These are phyloP conservation scores for Ciconia boyciana DNA, from an alignment of 2,113 vertebrate species.

Conservation along the genomic window DNA sequence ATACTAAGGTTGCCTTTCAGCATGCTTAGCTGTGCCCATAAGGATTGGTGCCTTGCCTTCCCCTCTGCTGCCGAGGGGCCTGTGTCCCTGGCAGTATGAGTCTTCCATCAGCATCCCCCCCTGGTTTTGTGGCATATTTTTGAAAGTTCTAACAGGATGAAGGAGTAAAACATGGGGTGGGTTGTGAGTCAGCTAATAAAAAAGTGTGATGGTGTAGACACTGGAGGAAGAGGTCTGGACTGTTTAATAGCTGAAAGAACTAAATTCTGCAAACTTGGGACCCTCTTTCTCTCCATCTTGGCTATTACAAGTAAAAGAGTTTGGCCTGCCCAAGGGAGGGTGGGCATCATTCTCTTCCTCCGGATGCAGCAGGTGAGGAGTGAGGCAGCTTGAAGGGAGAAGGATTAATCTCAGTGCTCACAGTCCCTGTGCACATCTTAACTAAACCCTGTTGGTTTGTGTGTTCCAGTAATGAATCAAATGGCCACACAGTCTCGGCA, in stretches of 20 bases:
- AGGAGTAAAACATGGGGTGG: not conserved
- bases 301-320: not conserved
- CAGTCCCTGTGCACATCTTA: constrained; percentile 83
- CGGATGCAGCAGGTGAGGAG: constrained; percentile 14
- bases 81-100: not conserved
- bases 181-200: not conserved
- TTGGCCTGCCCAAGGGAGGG: not conserved
- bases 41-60: not conserved
- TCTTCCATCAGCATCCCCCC: not conserved
- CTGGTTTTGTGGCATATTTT: not conserved
- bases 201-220: not conserved
- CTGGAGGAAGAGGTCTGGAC: not conserved
- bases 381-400: constrained; percentile 51
- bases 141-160: not conserved
- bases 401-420: constrained; percentile 82
- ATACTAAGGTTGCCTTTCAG: not conserved
- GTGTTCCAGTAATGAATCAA: constrained; percentile 99
- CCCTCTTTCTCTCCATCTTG: not conserved
- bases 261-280: not conserved
- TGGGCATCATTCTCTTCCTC: not conserved
- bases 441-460: constrained; percentile 93
- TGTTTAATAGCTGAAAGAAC: not conserved
- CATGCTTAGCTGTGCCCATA: not conserved
- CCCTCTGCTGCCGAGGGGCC: not conserved
- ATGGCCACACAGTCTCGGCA: constrained; percentile 92